These are phyloP conservation scores for Peromyscus attwateri DNA, from an alignment of 2,797 vertebrate genomes.

Conservation along the genomic window DNA sequence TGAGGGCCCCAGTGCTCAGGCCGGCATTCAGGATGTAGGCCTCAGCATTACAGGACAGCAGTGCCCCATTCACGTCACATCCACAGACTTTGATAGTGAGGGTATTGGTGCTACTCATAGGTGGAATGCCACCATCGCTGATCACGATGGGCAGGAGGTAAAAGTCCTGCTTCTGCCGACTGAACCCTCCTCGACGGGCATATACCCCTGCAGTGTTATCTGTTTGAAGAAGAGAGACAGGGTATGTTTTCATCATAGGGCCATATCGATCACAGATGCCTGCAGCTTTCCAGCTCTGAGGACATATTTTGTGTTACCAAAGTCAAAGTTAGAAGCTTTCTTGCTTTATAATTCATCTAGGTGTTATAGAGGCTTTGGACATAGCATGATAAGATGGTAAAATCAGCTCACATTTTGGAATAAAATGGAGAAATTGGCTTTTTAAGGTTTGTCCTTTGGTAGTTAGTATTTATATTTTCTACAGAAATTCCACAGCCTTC, in stretches of 20 bases:
- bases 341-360: neutral
- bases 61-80: conserved; percentile 92
- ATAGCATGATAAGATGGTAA: neutral
- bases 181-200: conserved; percentile 94
- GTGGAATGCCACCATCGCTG: conserved; percentile 93
- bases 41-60: conserved; percentile 95
- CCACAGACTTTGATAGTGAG: conserved; percentile 96
- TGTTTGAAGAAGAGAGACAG: conserved; percentile 83
- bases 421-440: neutral
- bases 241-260: rapidly evolving
- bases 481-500: neutral
- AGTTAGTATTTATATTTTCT: neutral
- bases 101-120: conserved; percentile 96
- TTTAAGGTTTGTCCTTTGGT: neutral
- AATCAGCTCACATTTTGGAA: neutral
- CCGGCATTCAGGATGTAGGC: conserved; percentile 94
- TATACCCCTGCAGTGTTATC: conserved; percentile 95
- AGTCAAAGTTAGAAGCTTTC: neutral
- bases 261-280: rapidly evolving
- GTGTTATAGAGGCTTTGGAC: neutral
- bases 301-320: neutral
- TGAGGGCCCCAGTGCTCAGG: conserved; percentile 96
- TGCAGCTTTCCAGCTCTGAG: neutral
- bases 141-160: conserved; percentile 96
- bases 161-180: conserved; percentile 94